These are phyloP conservation scores for Solenopsis fugax DNA, from an alignment of 1,140 invertebrate genomes.

Conservation along the genomic window DNA sequence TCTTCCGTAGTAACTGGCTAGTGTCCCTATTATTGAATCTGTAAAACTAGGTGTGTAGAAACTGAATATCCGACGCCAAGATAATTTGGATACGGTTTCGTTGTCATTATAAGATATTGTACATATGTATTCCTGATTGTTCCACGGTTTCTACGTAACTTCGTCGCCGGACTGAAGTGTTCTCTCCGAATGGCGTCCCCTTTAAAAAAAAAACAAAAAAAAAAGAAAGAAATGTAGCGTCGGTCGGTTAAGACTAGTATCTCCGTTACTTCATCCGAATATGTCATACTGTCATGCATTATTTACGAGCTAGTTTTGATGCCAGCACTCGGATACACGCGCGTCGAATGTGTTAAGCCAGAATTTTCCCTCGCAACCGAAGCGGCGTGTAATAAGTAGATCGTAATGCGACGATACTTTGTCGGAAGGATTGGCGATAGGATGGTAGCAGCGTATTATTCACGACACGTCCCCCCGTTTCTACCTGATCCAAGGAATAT, in stretches of 20 bases:
- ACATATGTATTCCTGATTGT: constrained; percentile 62
- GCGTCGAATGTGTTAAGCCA: not conserved
- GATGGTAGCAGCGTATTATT: constrained; percentile 54
- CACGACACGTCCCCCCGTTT: constrained; percentile 31
- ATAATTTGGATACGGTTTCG: constrained; percentile 65
- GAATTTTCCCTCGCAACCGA: not conserved
- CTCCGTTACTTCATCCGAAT: constrained; percentile 53
- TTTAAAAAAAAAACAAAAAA: not conserved
- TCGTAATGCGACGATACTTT: not conserved
- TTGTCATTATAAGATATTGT: constrained; percentile 61
- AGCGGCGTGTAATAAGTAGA: constrained; percentile 32
- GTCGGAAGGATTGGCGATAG: constrained; percentile 15
- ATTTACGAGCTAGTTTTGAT: constrained; percentile 24
- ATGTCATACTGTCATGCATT: constrained; percentile 33
- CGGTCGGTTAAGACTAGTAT: constrained; percentile 48
- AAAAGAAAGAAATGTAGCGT: not conserved
- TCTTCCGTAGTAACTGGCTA: constrained; percentile 36
- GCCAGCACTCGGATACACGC: constrained; percentile 7
- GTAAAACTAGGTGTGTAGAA: constrained; percentile 45
- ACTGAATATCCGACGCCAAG: constrained; percentile 12
- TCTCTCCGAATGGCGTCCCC: not conserved
- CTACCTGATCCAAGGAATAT: constrained; percentile 8
- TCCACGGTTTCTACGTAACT: constrained; percentile 39
- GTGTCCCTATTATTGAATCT: constrained; percentile 37
- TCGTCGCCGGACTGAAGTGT: constrained; percentile 75